A percentile compares a stretch with the other conserved stretches of the same genome.
Conservation (phyloP, 2,113 vertebrate genomes). For the Monarcha castaneiventris region DNA sequence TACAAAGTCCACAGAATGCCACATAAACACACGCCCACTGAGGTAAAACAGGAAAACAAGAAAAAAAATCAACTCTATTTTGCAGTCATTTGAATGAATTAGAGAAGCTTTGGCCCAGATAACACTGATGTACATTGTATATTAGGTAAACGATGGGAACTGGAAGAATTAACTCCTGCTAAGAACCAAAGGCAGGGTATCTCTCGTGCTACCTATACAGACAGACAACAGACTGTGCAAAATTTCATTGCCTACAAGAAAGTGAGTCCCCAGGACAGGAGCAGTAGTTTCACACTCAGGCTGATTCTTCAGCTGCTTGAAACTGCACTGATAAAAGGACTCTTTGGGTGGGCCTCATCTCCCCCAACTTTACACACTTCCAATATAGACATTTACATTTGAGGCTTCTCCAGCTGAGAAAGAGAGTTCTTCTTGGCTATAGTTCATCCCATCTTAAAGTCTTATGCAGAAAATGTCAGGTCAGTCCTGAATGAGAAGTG, state of each 20-base stretch:
- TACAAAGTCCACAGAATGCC: not conserved
- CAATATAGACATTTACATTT: not conserved
- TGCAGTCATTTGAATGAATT: not conserved
- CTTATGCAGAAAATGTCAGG: not conserved
- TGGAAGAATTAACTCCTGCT: not conserved
- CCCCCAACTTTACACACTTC: not conserved
- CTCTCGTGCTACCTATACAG: not conserved
- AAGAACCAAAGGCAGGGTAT: not conserved
- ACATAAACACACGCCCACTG: not conserved
- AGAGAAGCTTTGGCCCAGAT: not conserved
- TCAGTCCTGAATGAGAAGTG: not conserved
- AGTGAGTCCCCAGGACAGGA: not conserved
- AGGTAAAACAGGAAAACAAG: not conserved
- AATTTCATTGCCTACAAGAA: not conserved
- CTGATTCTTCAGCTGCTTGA: not conserved
- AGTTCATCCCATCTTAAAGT: not conserved
- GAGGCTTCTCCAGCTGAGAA: not conserved
- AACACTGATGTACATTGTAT: not conserved
- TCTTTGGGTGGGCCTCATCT: not conserved
- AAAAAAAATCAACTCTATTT: not conserved
- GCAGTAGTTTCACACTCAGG: not conserved
- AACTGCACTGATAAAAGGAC: not conserved
- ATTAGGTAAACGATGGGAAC: not conserved
- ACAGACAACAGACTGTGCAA: fast-evolving
- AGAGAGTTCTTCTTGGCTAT: not conserved